phyloP scores from a whole-genome alignment of 2,113 vertebrate genomes.

The Cebidichthys violaceus region DNA sequence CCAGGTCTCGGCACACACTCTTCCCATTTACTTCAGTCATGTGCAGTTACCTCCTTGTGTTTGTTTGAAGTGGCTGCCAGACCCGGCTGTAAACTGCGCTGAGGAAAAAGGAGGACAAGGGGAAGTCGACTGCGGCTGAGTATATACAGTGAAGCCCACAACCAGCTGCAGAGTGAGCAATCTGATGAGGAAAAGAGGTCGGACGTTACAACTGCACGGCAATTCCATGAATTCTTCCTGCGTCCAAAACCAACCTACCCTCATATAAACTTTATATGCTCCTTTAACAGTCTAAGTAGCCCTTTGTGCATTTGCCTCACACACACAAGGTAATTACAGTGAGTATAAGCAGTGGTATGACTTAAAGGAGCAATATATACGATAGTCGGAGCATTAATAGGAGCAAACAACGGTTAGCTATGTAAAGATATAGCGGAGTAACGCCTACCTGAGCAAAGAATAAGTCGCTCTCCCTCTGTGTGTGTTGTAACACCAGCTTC shows the following conservation, averaged over 20 bases:
- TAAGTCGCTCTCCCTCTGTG: no score
- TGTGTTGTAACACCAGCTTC: no score
- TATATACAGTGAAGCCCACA: constrained; percentile 39
- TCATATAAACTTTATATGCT: constrained; percentile 9
- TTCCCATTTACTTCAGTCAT: neutral
- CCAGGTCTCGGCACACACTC: neutral
- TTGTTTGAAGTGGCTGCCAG: constrained; percentile 63
- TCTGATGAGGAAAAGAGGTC: constrained; percentile 25
- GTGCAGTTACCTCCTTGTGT: constrained; percentile 25
- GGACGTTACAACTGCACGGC: constrained; percentile 37
- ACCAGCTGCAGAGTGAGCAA: constrained; percentile 57
- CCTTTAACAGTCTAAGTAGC: neutral
- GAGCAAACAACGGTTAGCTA: neutral
- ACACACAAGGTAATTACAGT: constrained; percentile 7
- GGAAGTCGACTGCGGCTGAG: constrained; percentile 61
- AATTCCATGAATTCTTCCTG: constrained; percentile 25
- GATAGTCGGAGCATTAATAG: neutral
- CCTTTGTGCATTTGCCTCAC: constrained; percentile 4
- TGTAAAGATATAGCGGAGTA: neutral
- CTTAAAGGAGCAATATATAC: neutral
- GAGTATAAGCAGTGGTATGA: constrained; percentile 3
- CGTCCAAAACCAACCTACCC: neutral
- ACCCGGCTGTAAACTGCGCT: constrained; percentile 42
- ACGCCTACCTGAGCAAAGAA: no score
- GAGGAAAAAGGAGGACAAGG: constrained; percentile 31